Evolutionary conservation across 1,140 invertebrate species (phyloP), one percentile per base, ranked within the genome.

Genomic region (Atta colombica): DNA sequence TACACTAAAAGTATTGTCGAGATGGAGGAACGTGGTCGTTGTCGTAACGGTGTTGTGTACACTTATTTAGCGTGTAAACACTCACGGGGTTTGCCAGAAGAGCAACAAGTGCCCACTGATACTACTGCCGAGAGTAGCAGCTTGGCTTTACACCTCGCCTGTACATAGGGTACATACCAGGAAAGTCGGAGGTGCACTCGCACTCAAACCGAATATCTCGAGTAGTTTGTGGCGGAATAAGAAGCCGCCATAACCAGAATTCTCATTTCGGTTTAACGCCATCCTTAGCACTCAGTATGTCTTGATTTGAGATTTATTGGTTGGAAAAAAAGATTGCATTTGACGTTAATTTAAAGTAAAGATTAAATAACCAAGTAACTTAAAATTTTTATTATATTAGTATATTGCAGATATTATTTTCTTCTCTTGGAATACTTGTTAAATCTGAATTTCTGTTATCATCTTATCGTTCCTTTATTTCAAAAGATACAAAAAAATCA

Each of bases 11-110:
- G 89, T 77, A 31, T 55, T 39, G 81, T 39, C 66, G 75, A 69
- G 84, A 66, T 63, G 82, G 66, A 61, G 82, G 66, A 61, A 35
- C 63, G 60, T 68, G 77, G 69, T 72, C 53, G 77, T 82, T 66
- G 84, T 84, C 85, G 88, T 39, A 81, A 74, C 77, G 77, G 60
- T 87, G 85, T 89, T 90, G 85, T 90, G 86, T 78, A 87, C 89
- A 88, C 90, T 93, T 93, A 91, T 93, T 93, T 94, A 93, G 91
- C 90, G 89, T 91, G 92, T 93, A 93, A 93, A 94, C 92, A 93
- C 90, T 90, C 86, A 87, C 77, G 71, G 84, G 89, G 87, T 85
- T 89, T 89, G 90, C 92, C 89, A 88, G 88, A 88, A 74, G 88
- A 93, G 92, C 93, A 94, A 94, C 93, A 94, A 94, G 93, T 94